Conservation (phyloP, 2,888 invertebrate species). For the Dione juno region DNA sequence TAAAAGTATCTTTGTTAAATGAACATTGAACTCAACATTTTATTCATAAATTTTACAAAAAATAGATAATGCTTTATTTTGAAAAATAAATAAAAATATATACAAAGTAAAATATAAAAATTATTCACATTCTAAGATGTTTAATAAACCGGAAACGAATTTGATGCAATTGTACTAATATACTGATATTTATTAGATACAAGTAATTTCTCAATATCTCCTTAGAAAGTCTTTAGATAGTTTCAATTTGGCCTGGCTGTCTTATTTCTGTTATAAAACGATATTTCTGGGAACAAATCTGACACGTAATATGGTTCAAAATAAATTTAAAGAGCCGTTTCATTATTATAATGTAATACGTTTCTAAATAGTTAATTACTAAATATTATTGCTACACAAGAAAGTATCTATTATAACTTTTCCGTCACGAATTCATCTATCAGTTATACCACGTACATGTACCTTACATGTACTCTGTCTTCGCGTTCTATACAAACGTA, state of each 20-base stretch:
- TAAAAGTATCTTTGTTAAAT: background rate
- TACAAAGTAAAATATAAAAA: no score
- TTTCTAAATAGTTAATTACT: background rate
- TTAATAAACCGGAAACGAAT: background rate
- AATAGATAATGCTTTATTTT: no score
- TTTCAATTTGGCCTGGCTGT: slow-evolving; percentile 37
- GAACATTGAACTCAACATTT: background rate
- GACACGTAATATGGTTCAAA: background rate
- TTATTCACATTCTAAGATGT: background rate
- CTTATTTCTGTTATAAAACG: slow-evolving; percentile 23
- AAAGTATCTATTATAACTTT: background rate
- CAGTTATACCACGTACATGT: no score
- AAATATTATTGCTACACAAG: no score
- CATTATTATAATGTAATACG: background rate
- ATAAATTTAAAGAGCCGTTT: background rate
- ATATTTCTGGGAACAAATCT: background rate
- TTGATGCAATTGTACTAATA: background rate
- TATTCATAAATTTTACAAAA: background rate
- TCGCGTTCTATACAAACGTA: background rate
- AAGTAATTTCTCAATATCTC: slow-evolving; percentile 4
- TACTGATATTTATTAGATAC: background rate
- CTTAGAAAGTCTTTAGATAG: slow-evolving; percentile 3
- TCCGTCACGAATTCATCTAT: background rate
- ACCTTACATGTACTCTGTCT: background rate
- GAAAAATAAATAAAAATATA: no score